Evolutionary conservation across 2,888 invertebrate species (phyloP), one percentile per base, ranked within the genome.

Genomic region (Patella pellucida): DNA sequence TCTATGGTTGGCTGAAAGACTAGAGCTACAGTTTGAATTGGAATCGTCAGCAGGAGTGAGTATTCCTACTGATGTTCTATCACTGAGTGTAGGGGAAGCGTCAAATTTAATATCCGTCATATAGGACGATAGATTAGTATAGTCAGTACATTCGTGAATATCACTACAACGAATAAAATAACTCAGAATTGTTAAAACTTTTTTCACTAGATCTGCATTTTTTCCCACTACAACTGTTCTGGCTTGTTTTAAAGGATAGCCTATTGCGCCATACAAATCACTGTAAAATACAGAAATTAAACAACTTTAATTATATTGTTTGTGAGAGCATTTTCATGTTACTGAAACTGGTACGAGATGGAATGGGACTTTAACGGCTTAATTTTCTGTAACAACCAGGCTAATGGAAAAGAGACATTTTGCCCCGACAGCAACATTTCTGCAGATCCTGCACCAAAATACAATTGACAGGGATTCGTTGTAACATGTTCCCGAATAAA

Each of bases 141-240:
- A 72, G 27, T 87, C 87, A 7, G 81, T 78, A 16, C 79, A 84
- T 91, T 93, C 85, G 91, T 83, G 92, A 72, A 95, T 93, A 86
- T 95, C 94, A 83, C 94, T 94, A 90, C 95, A 96, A 69, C 96
- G 93, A 79, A 97, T 94, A 88, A 98, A 97, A 89, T 97, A 98
- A 0, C 96, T 95, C 31, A 97, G 92, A 54, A 96, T 94, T 78
- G 93, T 93, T 9, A 97, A 92, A 12, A 97, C 93, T 85, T 94
- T 94, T 83, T 94, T 94, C 72, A 97, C 93, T 77, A 95, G 91
- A 12, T 93, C 93, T 3, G 93, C 92, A 88, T 95, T 94, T 74
- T 90, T 90, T 2, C 93, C 92, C 52, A 95, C 94, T 81, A 97
- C 93, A n/a, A 93, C 89, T 5, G 97, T 97, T 79, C 95, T 94